phyloP scores from a whole-genome alignment of 23 tunicate genomes.

The Trididemnum clinides region DNA sequence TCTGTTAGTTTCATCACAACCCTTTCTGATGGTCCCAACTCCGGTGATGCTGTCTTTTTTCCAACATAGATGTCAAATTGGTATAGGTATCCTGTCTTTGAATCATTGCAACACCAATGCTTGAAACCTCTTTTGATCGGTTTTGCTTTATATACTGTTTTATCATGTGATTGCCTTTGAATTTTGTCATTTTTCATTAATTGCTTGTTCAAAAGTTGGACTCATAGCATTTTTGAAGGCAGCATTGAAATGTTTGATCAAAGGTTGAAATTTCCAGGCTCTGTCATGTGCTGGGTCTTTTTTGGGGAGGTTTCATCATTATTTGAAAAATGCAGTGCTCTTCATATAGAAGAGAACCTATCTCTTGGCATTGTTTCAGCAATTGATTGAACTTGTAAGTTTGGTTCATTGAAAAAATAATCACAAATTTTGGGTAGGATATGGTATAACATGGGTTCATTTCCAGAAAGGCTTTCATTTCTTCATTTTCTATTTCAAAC shows the following conservation, averaged over 20 bases:
- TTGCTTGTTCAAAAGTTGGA: too few species aligned
- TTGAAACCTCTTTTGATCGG: too few species aligned
- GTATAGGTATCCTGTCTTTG: too few species aligned
- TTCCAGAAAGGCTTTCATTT: not conserved
- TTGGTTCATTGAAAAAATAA: too few species aligned
- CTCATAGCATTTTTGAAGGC: not conserved
- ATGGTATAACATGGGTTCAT: not conserved
- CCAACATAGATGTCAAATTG: too few species aligned
- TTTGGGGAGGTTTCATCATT: not conserved
- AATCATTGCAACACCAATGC: too few species aligned
- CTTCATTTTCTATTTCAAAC: conserved; percentile 11
- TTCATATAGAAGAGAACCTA: not conserved
- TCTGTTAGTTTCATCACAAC: not conserved
- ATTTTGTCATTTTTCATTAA: not conserved
- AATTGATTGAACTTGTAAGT: too few species aligned
- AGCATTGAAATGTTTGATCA: too few species aligned
- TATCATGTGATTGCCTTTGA: not conserved
- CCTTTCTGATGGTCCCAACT: not conserved
- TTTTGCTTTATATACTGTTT: too few species aligned
- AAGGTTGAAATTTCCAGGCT: not conserved
- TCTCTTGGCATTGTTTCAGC: too few species aligned
- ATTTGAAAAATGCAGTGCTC: not conserved
- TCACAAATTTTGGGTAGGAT: not conserved
- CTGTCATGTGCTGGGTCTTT: not conserved
- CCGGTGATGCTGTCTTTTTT: not conserved